Conservation (phyloP, 2,888 invertebrate genomes). For the Dione juno region DNA sequence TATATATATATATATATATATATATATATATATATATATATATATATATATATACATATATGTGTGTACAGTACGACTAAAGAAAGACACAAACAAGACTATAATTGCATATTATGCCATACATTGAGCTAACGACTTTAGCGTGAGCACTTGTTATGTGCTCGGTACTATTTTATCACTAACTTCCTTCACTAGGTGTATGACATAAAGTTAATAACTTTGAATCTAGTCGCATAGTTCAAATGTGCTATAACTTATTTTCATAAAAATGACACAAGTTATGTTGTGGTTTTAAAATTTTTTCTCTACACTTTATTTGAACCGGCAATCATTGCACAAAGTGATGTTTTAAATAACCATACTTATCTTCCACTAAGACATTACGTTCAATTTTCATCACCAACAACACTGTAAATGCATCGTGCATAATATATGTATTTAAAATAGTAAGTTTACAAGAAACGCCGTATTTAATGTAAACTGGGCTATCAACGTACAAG, state of each 20-base stretch:
- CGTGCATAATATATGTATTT: too few species aligned
- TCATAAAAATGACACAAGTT: neutral
- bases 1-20: neutral
- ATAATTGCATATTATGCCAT: constrained; percentile 6
- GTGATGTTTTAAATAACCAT: too few species aligned
- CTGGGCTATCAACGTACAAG: too few species aligned
- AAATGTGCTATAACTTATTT: neutral
- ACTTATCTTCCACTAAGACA: too few species aligned
- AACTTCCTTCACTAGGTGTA: neutral
- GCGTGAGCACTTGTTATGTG: constrained; percentile 6
- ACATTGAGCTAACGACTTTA: constrained; percentile 1
- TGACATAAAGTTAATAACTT: neutral
- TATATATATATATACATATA: neutral
- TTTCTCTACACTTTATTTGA: too few species aligned
- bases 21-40: neutral
- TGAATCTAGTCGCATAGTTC: neutral
- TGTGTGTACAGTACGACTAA: neutral
- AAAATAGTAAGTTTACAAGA: too few species aligned
- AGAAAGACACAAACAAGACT: neutral
- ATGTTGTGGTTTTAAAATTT: too few species aligned
- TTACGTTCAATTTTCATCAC: too few species aligned
- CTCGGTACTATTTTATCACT: constrained; percentile 2
- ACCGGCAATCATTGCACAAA: too few species aligned
- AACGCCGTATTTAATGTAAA: too few species aligned
- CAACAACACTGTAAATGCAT: too few species aligned